Base-by-base conservation (phyloP, 2,888 invertebrate species). In the Hirtodrosophila histrioides region DNA sequence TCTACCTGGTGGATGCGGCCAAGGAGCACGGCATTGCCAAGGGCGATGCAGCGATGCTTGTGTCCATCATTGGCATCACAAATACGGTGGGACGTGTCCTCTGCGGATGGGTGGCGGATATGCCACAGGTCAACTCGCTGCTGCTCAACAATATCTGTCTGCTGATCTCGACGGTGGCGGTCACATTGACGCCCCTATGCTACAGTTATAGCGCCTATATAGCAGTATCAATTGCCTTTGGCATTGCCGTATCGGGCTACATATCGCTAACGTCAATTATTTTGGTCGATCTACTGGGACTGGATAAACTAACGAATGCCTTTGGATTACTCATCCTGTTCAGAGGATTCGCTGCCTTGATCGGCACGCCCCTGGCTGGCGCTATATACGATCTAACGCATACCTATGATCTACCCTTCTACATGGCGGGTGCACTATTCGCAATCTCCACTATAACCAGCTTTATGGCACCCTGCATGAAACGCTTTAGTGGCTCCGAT, bases 191-290 rank as follows among this genome's bases (percentile, higher is more conserved):
- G 35, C 98, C 98, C 0, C 94, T 98, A 89, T 98, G 98, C 91
- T 92, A 93, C 68, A 93, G 94, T 1, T 98, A 96, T 88, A 92
- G 93, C 7, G 92, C 95, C 53, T 97, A 97, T 88, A 94, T 97
- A 49, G 92, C 94, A 2, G 95, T 97, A 92, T 94, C 97, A 36
- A 93, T 97, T 75, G 95, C 97, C 88, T 99, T 98, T 91, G 99
- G 98, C 68, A 93, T 98, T 75, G 97, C 97, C 86, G 95, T 97
- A 79, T 97, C 99, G 70, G 98, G 98, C 69, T 99, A 98, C 93
- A 98, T 99, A 89, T 98, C 99, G 8, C 93, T 99, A 63, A 99
- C 99, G 40, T 99, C 99, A 48, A 99, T 99, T 90, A 98, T 99
- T 89, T 94, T 99, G 69, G 98, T 99, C 79, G 99, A 99, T 92